Conservation (phyloP, 2,113 vertebrate species). For the Eulemur macaco region DNA sequence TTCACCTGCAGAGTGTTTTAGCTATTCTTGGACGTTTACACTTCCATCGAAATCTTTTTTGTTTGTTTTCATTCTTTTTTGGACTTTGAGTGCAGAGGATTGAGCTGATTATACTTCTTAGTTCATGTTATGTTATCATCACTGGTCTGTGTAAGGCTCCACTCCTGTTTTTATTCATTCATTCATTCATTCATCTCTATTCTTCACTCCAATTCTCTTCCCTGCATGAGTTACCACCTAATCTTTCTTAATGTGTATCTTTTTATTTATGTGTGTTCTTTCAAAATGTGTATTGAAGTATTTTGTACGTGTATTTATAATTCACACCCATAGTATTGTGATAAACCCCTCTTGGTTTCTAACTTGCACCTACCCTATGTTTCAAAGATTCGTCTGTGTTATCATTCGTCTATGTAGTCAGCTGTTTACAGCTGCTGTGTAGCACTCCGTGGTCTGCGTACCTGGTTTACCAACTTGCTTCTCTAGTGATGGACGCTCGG, state of each 20-base stretch:
- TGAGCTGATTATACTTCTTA: neutral
- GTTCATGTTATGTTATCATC: neutral
- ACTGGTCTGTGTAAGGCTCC: neutral
- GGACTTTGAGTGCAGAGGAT: neutral
- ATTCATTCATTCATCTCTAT: neutral
- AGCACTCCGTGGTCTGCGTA: neutral
- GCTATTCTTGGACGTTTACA: neutral
- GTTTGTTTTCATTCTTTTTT: neutral
- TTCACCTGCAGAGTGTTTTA: neutral
- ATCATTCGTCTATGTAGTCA: neutral
- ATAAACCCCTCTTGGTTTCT: neutral
- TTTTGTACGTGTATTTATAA: neutral
- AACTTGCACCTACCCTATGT: neutral
- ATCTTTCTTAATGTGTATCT: neutral
- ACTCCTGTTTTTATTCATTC: neutral
- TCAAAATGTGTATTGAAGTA: neutral
- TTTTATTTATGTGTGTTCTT: neutral
- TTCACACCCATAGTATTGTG: neutral
- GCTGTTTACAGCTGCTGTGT: neutral
- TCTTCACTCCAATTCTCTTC: neutral
- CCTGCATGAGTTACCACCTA: neutral
- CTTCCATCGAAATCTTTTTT: neutral
- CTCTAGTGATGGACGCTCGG: neutral
- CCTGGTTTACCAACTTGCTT: neutral
- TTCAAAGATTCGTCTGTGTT: neutral